Percentiles rank a stretch among this genome's conserved stretches.
phyloP scores from a whole-genome alignment of 2,797 vertebrate genomes.

The Sebastes ruberrimus region DNA sequence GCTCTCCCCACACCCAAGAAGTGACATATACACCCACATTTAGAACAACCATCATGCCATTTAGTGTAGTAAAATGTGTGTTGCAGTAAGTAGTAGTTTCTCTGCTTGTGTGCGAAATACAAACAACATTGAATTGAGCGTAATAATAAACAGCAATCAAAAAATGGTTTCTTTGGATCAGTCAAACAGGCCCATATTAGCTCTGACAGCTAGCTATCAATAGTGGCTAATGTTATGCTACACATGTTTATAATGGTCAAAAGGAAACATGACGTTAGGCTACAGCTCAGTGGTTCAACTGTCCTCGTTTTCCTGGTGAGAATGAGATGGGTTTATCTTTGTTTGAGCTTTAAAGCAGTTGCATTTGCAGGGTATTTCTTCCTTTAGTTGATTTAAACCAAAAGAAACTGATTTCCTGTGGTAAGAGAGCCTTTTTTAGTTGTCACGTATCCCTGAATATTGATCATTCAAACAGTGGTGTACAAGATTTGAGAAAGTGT shows the following conservation, averaged over 20 bases:
- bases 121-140: neutral
- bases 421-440: neutral
- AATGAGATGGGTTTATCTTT: neutral
- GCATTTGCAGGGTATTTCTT: neutral
- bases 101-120: neutral
- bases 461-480: neutral
- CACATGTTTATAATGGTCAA: neutral
- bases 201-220: neutral
- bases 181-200: neutral
- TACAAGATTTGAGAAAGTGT: neutral
- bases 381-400: neutral
- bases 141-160: neutral
- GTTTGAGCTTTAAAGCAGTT: neutral
- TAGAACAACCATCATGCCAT: too few relatives aligned
- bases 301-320: neutral
- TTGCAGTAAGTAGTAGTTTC: neutral
- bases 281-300: neutral
- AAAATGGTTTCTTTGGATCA: neutral
- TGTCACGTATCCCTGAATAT: neutral
- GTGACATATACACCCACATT: too few relatives aligned
- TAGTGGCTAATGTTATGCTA: neutral
- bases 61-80: too few relatives aligned
- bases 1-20: too few relatives aligned
- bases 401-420: neutral
- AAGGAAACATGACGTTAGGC: neutral